Evolutionary conservation across 2,113 vertebrate genomes (phyloP), one percentile per base, ranked within the genome.

Genomic region (Alligator sinensis): DNA sequence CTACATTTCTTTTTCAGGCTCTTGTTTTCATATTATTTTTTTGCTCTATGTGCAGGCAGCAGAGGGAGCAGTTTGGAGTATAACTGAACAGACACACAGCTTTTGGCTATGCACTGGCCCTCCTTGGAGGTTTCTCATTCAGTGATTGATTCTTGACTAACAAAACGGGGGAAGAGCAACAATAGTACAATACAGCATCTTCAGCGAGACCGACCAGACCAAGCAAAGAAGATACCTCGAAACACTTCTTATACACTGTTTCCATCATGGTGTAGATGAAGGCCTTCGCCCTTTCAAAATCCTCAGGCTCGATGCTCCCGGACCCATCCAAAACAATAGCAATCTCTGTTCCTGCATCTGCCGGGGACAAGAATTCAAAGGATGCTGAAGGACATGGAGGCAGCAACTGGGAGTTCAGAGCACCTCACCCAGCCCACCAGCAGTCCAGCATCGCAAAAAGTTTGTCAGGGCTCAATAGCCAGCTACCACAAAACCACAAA

Each of bases 251-350:
- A 89, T 98, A 98, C 90, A 98, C 91, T 1, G 84, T 97, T 47
- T 24, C 91, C 97, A 98, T 98, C 93, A 98, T 97, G 81, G 95
- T 97, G 70, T 80, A 91, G 64, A 98, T 98, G 91, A 98, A 99
- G 4, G 97, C 88, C 94, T 98, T 99, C 81, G 98, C 98, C 80
- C 15, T 97, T 90, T 98, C 57, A 92, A 99, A 99, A 87, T 99
- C 98, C 0, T 66, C 5, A 1, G 18, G 0, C 0, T 88, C 54
- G 10, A 98, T 98, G 94, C 98, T 98, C 59, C 97, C 97, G 18
- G 98, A 99, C 68, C 98, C 98, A 89, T 98, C 98, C 80, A 98
- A 91, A 82, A 98, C 76, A 38, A 98, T 97, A 61, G 98, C 98
- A 11, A 98, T 98, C 94, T 98, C 98, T 0, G 97, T 98, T 34